Base-by-base conservation (phyloP, 2,888 invertebrate species). In the Bembecia ichneumoniformis region DNA sequence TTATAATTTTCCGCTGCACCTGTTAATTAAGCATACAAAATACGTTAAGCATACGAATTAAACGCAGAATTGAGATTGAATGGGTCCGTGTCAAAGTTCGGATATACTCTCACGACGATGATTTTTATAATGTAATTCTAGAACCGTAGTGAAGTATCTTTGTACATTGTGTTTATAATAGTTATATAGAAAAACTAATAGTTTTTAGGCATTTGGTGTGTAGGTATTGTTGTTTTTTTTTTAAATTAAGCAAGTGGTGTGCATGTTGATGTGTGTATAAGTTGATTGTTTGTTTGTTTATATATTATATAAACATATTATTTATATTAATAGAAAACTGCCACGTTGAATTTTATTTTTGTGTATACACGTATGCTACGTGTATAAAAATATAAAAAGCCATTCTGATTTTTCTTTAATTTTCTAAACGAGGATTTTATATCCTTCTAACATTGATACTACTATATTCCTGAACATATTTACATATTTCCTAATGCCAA, bases 131-230 rank as follows among this genome's bases (percentile, higher is more conserved):
- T 28, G 9, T 9, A 28, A 28, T 28, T 28, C 28, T 28, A 28
- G n/a, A 40, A 3, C 11, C 13, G 43, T 69, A 66, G 64, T 51
- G 57, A 62, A 69, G 67, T 66, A 68, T 68, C 56, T 34, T 40
- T 82, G 82, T 83, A 83, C 70, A 82, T 79, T 81, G 66, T 83
- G 83, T 83, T 83, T 76, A 83, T 81, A 80, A 68, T 81, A 82
- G 77, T 66, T 57, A 68, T 82, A 84, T 74, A 66, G 55, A 66
- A 69, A 65, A 68, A 64, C 67, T 68, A 64, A 66, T 71, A 81
- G 75, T 53, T 63, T 57, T 78, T 78, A 74, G 57, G 60, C 60
- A 55, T 66, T 60, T 9, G 61, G 73, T 73, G 74, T 78, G 74
- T 81, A 79, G 74, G 57, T 60, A 58, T 60, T 16, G 40, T 69